These are phyloP conservation scores for Neodiprion lecontei DNA, from an alignment of 1,140 invertebrate genomes.

Conservation along the genomic window DNA sequence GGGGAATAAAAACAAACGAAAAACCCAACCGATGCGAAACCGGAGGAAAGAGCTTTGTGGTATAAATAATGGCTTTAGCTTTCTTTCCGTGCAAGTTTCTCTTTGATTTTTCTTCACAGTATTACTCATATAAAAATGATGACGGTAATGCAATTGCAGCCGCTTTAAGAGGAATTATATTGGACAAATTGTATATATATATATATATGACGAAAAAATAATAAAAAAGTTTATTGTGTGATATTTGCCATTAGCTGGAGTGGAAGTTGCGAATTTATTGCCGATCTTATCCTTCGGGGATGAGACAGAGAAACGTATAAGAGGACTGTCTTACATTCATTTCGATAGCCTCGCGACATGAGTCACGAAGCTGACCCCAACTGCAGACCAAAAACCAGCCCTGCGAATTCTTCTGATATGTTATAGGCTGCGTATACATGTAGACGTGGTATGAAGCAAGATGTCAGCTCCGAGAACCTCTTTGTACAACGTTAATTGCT, in stretches of 20 bases:
- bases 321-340: background rate
- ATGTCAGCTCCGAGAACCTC: background rate
- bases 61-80: too few species aligned
- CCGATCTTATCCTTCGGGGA: background rate
- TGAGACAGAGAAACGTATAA: background rate
- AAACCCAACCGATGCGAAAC: too few species aligned
- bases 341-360: background rate
- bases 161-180: too few species aligned
- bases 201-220: background rate
- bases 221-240: background rate
- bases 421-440: background rate
- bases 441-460: background rate
- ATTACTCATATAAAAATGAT: too few species aligned
- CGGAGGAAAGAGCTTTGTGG: too few species aligned
- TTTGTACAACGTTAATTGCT: background rate
- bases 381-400: background rate
- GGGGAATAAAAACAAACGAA: too few species aligned
- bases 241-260: background rate
- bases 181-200: background rate
- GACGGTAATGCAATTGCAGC: too few species aligned
- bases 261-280: constrained; percentile 7
- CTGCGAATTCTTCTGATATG: background rate
- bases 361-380: background rate
- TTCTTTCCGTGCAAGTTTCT: too few species aligned
- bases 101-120: too few species aligned